Percentiles rank a stretch among this genome's conserved stretches.
Evolutionary conservation across 2,797 vertebrate genomes (phyloP).

Genomic region (Hydrophis major): DNA sequence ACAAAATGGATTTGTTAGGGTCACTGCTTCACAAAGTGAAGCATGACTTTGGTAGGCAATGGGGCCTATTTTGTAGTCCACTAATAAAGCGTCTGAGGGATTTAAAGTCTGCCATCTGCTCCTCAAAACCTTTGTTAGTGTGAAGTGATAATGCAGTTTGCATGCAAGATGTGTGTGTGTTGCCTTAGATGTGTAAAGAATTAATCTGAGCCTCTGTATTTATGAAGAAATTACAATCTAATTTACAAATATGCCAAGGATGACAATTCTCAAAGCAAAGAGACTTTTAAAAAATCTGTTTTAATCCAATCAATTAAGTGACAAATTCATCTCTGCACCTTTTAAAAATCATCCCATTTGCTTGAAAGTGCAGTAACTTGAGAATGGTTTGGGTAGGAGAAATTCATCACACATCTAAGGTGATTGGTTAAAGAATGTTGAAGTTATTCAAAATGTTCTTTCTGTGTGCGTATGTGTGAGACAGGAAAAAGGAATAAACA

Average conservation of each 20-base stretch:
- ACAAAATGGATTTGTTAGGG: slow-evolving; percentile 71
- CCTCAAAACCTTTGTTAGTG: slow-evolving; percentile 60
- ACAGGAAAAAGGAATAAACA: neutral
- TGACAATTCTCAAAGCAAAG: neutral
- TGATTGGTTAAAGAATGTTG: neutral
- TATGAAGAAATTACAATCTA: slow-evolving; percentile 4
- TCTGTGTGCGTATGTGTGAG: neutral
- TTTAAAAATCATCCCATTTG: neutral
- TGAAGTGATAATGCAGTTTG: slow-evolving; percentile 41
- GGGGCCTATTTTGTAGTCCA: slow-evolving; percentile 57
- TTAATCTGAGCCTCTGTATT: slow-evolving; percentile 7
- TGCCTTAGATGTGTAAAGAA: slow-evolving; percentile 22
- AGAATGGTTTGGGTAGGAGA: neutral
- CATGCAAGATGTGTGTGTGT: slow-evolving; percentile 49
- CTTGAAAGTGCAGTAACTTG: neutral
- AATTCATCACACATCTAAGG: neutral
- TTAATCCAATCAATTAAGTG: neutral
- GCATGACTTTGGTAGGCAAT: slow-evolving; percentile 63
- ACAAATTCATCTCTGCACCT: neutral
- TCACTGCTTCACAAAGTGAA: slow-evolving; percentile 69
- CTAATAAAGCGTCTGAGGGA: slow-evolving; percentile 66
- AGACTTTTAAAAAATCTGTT: neutral
- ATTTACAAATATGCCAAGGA: slow-evolving; percentile 27
- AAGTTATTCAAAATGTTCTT: neutral
- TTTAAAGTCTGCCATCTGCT: slow-evolving; percentile 71